Percentiles rank a stretch among this genome's conserved stretches.
These are phyloP conservation scores for Brachyhypopomus occidentalis DNA, from an alignment of 2,113 vertebrate genomes.

Conservation along the genomic window DNA sequence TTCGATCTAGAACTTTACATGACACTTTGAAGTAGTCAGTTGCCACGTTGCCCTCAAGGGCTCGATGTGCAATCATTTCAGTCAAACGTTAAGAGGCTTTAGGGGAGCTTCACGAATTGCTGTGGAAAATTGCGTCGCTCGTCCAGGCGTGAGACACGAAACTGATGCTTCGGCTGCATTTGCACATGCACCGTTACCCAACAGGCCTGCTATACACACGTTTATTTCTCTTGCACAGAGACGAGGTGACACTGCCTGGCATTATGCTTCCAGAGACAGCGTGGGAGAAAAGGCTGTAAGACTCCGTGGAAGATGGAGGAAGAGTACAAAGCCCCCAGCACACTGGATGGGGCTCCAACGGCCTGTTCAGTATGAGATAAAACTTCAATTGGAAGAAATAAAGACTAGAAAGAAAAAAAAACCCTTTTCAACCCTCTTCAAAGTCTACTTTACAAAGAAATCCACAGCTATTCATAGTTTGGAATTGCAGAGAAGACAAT, in stretches of 20 bases:
- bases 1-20: slow-evolving; percentile 8
- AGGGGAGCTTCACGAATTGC: slow-evolving; percentile 5
- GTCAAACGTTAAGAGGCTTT: slow-evolving; percentile 8
- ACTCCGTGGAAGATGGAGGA: neutral
- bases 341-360: neutral
- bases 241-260: neutral
- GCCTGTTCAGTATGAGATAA: neutral
- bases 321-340: neutral
- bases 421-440: slow-evolving; percentile 27
- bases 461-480: slow-evolving; percentile 41
- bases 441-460: slow-evolving; percentile 8
- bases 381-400: slow-evolving; percentile 51
- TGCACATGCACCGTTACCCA: neutral
- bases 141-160: slow-evolving; percentile 9
- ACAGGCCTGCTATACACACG: neutral
- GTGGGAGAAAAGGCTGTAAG: neutral
- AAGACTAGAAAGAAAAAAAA: neutral
- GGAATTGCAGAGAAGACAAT: slow-evolving; percentile 35
- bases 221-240: neutral
- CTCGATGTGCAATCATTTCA: neutral
- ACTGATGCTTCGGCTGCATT: neutral
- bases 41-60: neutral
- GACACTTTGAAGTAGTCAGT: slow-evolving; percentile 21
- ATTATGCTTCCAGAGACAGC: neutral
- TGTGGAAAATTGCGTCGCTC: slow-evolving; percentile 11